Conservation (phyloP, 2,113 vertebrate genomes). For the Pomatorhinus ruficollis region DNA sequence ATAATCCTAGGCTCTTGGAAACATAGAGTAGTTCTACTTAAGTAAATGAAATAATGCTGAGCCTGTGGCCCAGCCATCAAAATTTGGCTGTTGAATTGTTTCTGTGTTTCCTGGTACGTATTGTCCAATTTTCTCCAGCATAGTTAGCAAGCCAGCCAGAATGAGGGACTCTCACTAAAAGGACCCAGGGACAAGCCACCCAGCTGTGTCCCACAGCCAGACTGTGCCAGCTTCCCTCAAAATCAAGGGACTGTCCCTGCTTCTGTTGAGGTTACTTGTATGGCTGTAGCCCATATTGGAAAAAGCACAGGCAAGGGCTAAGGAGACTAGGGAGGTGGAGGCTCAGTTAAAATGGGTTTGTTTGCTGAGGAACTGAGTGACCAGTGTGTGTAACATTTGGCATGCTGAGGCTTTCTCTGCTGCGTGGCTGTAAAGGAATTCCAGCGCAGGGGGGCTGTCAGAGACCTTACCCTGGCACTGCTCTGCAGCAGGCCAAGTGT, state of each 20-base stretch:
- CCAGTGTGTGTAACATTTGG: slow-evolving; percentile 66
- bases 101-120: background rate
- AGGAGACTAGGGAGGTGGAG: background rate
- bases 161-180: background rate
- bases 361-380: slow-evolving; percentile 76
- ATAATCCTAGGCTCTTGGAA: slow-evolving; percentile 55
- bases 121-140: background rate
- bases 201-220: background rate
- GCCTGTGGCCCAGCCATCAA: background rate
- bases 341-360: slow-evolving; percentile 45
- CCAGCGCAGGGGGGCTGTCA: slow-evolving; percentile 66
- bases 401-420: slow-evolving; percentile 73
- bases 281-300: background rate
- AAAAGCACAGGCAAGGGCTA: slow-evolving; percentile 76
- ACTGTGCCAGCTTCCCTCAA: background rate
- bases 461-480: slow-evolving; percentile 74
- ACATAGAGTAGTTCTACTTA: slow-evolving; percentile 17
- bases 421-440: slow-evolving; percentile 24
- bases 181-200: background rate
- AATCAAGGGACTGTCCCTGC: background rate
- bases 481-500: slow-evolving; percentile 75
- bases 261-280: background rate
- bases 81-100: background rate
- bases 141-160: background rate
- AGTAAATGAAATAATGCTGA: background rate